phyloP scores from a whole-genome alignment of 2,888 invertebrate species.

The Tineola bisselliella region DNA sequence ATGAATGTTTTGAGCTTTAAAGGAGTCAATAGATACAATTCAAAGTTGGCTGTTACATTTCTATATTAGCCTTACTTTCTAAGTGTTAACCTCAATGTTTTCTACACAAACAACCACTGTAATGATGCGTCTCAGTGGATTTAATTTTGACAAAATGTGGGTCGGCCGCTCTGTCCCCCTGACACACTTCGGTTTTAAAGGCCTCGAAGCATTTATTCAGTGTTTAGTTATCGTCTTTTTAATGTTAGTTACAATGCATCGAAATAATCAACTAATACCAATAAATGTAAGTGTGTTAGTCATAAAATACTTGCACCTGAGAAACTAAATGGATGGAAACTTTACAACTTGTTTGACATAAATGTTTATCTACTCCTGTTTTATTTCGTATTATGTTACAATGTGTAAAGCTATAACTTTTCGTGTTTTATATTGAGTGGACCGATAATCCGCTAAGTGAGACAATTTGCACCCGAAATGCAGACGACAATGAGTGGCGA shows the following conservation, averaged over 20 bases:
- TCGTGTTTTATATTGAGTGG: neutral
- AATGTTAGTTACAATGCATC: neutral
- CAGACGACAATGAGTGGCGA: neutral
- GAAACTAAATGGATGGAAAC: neutral
- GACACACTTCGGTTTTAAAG: conserved; percentile 7
- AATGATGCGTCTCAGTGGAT: conserved; percentile 2
- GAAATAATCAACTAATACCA: neutral
- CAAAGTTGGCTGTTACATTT: neutral
- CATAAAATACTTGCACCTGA: neutral
- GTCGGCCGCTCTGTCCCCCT: conserved; percentile 8
- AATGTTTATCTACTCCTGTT: neutral
- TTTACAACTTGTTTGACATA: neutral
- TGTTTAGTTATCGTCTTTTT: neutral
- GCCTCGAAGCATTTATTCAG: conserved; percentile 5
- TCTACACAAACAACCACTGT: neutral
- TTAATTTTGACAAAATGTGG: conserved; percentile 12
- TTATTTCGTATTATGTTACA: too few species aligned
- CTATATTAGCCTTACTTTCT: neutral
- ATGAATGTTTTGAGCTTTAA: too few species aligned
- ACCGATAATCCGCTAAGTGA: neutral
- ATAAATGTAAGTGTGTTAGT: neutral
- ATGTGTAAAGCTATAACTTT: neutral
- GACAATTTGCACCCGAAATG: neutral
- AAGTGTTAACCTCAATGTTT: neutral
- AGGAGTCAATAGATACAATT: neutral